Evolutionary conservation across 2,797 vertebrate species (phyloP), one percentile per base, ranked within the genome.

Genomic region (Columba guinea): DNA sequence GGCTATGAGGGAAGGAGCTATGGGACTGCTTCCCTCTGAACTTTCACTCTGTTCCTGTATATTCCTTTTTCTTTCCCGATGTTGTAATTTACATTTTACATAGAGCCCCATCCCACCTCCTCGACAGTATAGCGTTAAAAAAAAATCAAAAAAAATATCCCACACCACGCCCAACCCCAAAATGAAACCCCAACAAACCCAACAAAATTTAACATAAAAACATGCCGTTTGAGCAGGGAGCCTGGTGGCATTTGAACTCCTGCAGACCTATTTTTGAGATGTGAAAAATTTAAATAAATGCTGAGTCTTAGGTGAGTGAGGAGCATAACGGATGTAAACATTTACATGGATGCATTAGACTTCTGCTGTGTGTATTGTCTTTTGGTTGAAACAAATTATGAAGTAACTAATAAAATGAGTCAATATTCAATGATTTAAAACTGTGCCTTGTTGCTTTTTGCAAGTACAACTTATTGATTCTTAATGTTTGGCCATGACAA

Each of bases 321-420:
- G 98, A 98, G 98, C 98, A 98, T 98, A 98, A 97, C 95, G 97
- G 98, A 98, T 99, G 98, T 99, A 99, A 98, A 99, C 98, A 98
- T 98, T 98, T 99, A 99, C 98, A 99, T 99, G 99, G 98, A 98
- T 99, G 99, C 99, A 99, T 99, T 99, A 98, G 99, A 99, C 98
- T 98, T 98, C 98, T 98, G 97, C 98, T 99, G 98, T 99, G 98
- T 99, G 98, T 99, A 98, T 99, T 99, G 99, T 99, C 98, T 99
- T 99, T 99, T 98, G 99, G 99, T 99, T 99, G 98, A 99, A 99
- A 99, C 97, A 99, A 98, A 99, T 98, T 98, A 98, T 97, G 98
- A 99, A 98, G 98, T 98, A 96, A 99, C 98, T 99, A 99, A 98
- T 98, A 99, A 99, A 98, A 98, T 90, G 84, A 97, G 97, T 98